Percentiles rank a stretch among this genome's conserved stretches.
These are phyloP conservation scores for Bubalus kerabau DNA, from an alignment of 2,113 vertebrate species.

Conservation along the genomic window DNA sequence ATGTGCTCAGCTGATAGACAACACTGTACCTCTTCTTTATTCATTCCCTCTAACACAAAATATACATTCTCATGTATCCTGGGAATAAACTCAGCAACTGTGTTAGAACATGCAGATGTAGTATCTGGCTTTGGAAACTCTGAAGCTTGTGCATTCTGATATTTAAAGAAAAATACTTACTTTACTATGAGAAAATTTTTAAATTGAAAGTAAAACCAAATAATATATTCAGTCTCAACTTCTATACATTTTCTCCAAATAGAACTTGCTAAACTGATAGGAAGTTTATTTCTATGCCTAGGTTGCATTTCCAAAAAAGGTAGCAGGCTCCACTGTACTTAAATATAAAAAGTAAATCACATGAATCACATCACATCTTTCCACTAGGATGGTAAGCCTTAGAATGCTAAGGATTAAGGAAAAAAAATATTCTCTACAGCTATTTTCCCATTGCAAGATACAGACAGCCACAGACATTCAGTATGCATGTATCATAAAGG, in stretches of 20 bases:
- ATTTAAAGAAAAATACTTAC: background rate
- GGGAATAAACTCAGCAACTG: constrained; percentile 12
- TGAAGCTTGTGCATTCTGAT: constrained; percentile 13
- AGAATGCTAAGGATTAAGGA: constrained; percentile 48
- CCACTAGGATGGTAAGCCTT: constrained; percentile 37
- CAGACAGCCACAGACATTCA: constrained; percentile 26
- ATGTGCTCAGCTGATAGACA: background rate
- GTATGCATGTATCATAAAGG: constrained; percentile 20
- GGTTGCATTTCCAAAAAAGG: constrained; percentile 32
- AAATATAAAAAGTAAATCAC: constrained; percentile 53
- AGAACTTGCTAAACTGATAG: constrained; percentile 47
- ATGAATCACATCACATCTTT: constrained; percentile 60
- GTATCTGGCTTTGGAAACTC: constrained; percentile 10
- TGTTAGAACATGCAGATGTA: background rate
- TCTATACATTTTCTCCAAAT: constrained; percentile 11
- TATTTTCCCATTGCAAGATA: constrained; percentile 35
- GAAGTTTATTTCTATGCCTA: constrained; percentile 55
- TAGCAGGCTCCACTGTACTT: constrained; percentile 20
- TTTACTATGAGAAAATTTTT: constrained; percentile 30
- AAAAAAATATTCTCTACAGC: constrained; percentile 28
- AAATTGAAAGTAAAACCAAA: constrained; percentile 44
- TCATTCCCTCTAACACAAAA: background rate
- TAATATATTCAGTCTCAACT: constrained; percentile 38
- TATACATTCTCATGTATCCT: background rate
- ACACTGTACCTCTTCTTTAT: background rate